Evolutionary conservation across 2,113 vertebrate genomes (phyloP), one percentile per base, ranked within the genome.

Genomic region (Rhagologus leucostigma): DNA sequence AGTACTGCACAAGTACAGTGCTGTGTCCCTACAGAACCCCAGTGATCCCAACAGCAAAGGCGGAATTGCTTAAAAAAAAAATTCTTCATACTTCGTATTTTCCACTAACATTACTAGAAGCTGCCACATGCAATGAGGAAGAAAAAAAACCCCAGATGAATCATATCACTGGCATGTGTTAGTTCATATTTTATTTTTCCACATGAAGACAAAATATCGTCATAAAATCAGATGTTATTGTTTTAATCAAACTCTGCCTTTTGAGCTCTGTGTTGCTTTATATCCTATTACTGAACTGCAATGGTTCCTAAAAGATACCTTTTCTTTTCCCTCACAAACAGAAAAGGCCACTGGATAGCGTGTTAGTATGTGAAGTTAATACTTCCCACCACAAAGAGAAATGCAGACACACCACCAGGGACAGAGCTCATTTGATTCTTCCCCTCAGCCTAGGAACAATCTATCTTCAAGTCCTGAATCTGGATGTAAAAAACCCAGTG

Each of bases 171-270:
- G 78, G 78, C 47, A 94, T 15, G 47, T 69, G 59, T 93, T 65
- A n/a, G 26, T 82, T 91, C 46, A 50, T 37, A 60, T 70, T 85
- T 87, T 85, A 11, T 78, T 95, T 93, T 96, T 84, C 87, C 74
- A 62, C 77, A 63, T 30, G 64, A 87, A 86, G 59, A 78, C 46
- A 62, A 87, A 91, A 88, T 77, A 81, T 35, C 53, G n/a, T 62
- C 8, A 92, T 80, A 71, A 74, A 87, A 89, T 76, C 3, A 2
- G n/a, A 60, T 50, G 10, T 60, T 68, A 17, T 5, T 56, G 35
- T 63, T 70, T 90, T 42, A 77, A 70, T 63, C 22, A 70, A 42
- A 50, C 64, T 57, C 29, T 73, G 60, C 19, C 33, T 91, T 85
- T 77, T 11, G 7, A 90, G 20, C 23, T 29, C 27, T 44, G 9